Base-by-base conservation (phyloP, 2,797 vertebrate genomes). In the Siniperca obscura region DNA sequence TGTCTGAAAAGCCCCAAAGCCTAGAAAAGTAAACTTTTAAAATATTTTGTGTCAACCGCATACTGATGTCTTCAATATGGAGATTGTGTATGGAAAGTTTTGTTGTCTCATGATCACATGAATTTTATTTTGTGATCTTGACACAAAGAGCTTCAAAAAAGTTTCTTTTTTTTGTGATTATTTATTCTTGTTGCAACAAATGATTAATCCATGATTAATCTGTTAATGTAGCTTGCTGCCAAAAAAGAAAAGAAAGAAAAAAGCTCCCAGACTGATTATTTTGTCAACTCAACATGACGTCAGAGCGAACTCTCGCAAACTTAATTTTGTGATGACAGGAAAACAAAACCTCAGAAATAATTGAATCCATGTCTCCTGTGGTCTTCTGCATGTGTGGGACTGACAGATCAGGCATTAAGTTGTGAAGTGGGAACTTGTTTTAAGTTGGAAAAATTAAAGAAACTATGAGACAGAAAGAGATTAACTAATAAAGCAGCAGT, bases 11-110 rank as follows among this genome's bases (percentile, higher is more conserved):
- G 36, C 76, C 60, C 50, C 22, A 40, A 53, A 73, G 40, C n/a
- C 57, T 5, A n/a, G 25, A 72, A 61, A 83, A 83, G n/a, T 34
- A 44, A 70, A 67, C 40, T 62, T 78, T 22, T 16, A n/a, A n/a
- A 80, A 69, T 61, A 76, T 70, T 76, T 7, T 48, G 65, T 46
- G 52, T 69, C 57, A 59, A 72, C 71, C 71, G 0, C 74, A 73
- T 30, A 22, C 61, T 84, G 64, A 84, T 83, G 44, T 80, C 55
- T 86, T 86, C 76, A 86, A 42, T 22, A 60, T 76, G 77, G 66
- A 65, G 55, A 53, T 21, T 60, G 40, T 21, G 36, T 16, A 64
- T 38, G 72, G 46, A 83, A 34, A 34, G 25, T 73, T 74, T 75
- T 59, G 36, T 83, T 61, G 77, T 77, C 38, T 64, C 56, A 69